These are phyloP conservation scores for Samia ricini DNA, from an alignment of 1,140 invertebrate species.

Conservation along the genomic window DNA sequence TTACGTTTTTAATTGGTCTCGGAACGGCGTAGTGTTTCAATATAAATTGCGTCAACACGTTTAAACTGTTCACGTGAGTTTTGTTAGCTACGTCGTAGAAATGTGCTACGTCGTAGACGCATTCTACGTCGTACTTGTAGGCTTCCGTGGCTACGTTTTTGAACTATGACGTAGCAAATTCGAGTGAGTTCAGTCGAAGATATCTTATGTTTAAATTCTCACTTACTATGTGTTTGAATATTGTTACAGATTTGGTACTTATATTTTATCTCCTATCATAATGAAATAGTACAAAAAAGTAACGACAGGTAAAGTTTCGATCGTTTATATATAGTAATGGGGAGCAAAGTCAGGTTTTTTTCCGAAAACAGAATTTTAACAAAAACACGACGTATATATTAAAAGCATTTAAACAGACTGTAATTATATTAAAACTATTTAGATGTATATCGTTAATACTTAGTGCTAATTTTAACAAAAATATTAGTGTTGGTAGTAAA, in stretches of 20 bases:
- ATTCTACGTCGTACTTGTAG: conserved; percentile 10
- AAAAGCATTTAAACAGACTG: not conserved
- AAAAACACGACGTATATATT: not conserved
- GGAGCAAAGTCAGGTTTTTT: too few species aligned
- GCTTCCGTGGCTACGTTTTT: conserved; percentile 19
- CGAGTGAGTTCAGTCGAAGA: conserved; percentile 2
- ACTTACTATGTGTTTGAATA: too few species aligned
- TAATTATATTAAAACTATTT: not conserved
- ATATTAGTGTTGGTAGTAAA: not conserved
- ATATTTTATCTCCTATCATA: too few species aligned
- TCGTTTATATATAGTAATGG: too few species aligned
- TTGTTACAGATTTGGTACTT: too few species aligned
- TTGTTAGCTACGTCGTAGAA: conserved; percentile 50
- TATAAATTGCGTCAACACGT: conserved; percentile 48
- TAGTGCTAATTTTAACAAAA: not conserved
- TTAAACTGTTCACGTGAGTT: not conserved
- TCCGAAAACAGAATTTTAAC: too few species aligned
- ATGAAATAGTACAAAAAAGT: too few species aligned
- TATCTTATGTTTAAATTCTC: not conserved
- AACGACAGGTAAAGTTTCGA: too few species aligned
- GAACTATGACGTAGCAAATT: not conserved
- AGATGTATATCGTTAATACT: not conserved
- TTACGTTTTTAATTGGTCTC: conserved; percentile 54
- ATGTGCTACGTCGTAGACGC: conserved; percentile 33
- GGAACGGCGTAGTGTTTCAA: conserved; percentile 46